Conservation (phyloP, 37 sponge, comb jelly and placozoan genomes). For the Cliona cf. orientalis region DNA sequence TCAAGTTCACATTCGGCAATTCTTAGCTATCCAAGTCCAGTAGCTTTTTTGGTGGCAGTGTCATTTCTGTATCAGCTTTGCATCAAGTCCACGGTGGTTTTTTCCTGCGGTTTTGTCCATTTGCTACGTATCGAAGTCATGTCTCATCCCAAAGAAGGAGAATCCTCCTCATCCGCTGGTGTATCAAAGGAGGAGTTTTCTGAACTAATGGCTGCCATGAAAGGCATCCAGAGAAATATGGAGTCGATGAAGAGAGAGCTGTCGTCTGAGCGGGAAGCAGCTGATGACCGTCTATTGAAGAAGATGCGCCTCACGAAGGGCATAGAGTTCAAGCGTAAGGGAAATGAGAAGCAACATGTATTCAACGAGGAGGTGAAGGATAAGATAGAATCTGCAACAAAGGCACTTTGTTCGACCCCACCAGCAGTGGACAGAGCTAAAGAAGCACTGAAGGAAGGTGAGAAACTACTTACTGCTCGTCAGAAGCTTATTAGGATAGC, state of each 20-base stretch:
- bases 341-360: not conserved
- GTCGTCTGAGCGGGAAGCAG: not conserved
- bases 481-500: constrained; percentile 7
- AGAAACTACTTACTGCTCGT: not conserved
- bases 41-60: no score
- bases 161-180: no score
- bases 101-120: no score
- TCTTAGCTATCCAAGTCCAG: no score
- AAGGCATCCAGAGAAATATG: not conserved
- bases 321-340: not conserved
- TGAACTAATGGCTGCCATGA: no score
- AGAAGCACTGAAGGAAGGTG: not conserved
- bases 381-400: not conserved
- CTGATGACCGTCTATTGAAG: not conserved
- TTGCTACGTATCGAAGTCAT: no score
- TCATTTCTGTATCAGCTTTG: no score
- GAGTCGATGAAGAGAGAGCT: not conserved
- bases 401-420: not conserved
- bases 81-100: no score
- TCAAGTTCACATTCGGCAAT: no score
- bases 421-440: not conserved
- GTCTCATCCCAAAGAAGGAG: no score
- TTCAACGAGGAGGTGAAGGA: not conserved
- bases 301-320: not conserved
- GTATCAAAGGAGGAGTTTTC: no score